Evolutionary conservation across 2,797 vertebrate genomes (phyloP), one percentile per base, ranked within the genome.

Genomic region (Telmatherina bonti): DNA sequence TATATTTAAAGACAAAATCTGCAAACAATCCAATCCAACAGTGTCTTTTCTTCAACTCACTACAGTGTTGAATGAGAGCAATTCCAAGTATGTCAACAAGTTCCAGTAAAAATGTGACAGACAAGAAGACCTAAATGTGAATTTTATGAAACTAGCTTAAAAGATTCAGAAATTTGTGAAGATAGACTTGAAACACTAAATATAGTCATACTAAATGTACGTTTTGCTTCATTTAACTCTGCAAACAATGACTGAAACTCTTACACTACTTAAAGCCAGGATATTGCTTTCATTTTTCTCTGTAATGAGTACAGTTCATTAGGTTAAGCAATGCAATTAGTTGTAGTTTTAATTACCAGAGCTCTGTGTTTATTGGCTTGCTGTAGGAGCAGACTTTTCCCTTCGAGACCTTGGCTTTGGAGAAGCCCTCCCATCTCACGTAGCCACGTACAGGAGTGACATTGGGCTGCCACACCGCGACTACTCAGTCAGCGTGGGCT

Each of bases 401-500:
- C 94, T 99, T 16, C 89, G 95, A 66, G 97, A 99, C 60, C 94
- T 99, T 31, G 96, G 96, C 54, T 96, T 99, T 0, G 97, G 94
- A 11, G 97, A 99, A 0, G 93, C 94, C 22, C 93, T 96, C 0
- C 94, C 96, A 0, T 91, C 96, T 0, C 97, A 97, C 0, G 94
- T 96, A 16, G 95, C 96, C 60, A 90, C 96, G 2, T 99, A 98
- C 91, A 93, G 96, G 66, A 94, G 94, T 0, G 97, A 99, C 76
- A 87, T 97, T 0, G 95, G 96, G 52, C 89, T 98, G 92, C 95
- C 96, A 0, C 97, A 97, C 85, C 97, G 96, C 0, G 96, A 98
- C 62, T 99, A 97, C 83, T 97, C 97, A 0, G 88, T 98, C 88
- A 96, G 96, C 0, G 91, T 96, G 0, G 94, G 97, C 81, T 98